These are phyloP conservation scores for Dicerorhinus sumatrensis DNA, from an alignment of 2,113 vertebrate species.

Conservation along the genomic window DNA sequence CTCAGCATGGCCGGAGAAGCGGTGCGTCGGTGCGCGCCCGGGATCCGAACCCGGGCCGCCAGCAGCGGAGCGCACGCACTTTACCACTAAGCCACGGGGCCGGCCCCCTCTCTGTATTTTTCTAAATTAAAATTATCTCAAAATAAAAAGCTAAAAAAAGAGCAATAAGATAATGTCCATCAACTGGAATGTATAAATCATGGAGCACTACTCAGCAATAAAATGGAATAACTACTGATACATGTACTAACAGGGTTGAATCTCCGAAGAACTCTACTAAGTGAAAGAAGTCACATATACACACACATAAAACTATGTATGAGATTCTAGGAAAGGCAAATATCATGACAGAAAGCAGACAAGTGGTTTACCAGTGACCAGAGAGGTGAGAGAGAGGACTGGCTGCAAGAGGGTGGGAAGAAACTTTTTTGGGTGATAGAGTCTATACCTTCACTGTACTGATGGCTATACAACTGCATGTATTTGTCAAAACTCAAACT, in stretches of 20 bases:
- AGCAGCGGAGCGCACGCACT: too few species aligned
- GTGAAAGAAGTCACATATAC: background rate
- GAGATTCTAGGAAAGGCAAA: background rate
- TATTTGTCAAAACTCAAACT: background rate
- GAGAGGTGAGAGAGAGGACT: background rate
- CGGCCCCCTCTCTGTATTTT: background rate
- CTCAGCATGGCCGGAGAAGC: too few species aligned
- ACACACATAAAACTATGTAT: background rate
- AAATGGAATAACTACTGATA: background rate
- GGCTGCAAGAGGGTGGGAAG: background rate
- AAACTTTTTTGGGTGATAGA: background rate
- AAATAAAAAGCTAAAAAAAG: background rate
- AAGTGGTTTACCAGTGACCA: background rate
- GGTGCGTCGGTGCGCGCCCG: too few species aligned
- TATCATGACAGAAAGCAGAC: background rate
- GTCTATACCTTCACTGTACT: background rate
- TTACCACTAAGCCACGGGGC: too few species aligned
- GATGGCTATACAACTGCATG: background rate
- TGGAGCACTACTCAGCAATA: background rate
- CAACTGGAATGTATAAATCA: background rate
- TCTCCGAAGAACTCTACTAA: background rate
- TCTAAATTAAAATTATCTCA: slow-evolving; percentile 8
- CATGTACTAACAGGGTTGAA: background rate
- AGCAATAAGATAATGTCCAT: background rate
- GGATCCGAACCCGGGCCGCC: too few species aligned